Conservation (phyloP, 1,140 invertebrate genomes). For the Drosophila chauvacae region DNA sequence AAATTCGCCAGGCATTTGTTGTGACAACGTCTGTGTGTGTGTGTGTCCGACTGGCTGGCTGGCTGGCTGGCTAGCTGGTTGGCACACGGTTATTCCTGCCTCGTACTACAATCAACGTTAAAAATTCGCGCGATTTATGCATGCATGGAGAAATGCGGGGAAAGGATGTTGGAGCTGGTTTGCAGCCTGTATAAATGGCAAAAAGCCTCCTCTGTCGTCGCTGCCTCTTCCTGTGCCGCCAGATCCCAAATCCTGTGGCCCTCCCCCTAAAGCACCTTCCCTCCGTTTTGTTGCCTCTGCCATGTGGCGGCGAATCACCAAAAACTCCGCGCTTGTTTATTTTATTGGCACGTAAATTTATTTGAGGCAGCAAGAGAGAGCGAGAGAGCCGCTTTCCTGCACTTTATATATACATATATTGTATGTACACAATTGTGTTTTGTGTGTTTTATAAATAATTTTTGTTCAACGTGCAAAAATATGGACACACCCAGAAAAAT, state of each 20-base stretch:
- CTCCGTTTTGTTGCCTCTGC: slow-evolving; percentile 32
- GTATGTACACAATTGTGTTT: slow-evolving; percentile 52
- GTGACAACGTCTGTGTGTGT: slow-evolving; percentile 73
- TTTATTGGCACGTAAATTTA: slow-evolving; percentile 83
- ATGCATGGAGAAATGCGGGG: slow-evolving; percentile 59
- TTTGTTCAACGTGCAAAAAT: slow-evolving; percentile 57
- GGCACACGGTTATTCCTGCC: slow-evolving; percentile 70
- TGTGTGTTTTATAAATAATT: slow-evolving; percentile 76
- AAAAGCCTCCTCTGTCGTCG: slow-evolving; percentile 43
- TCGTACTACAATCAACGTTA: slow-evolving; percentile 74
- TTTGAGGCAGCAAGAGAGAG: slow-evolving; percentile 31
- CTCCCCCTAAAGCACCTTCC: background rate
- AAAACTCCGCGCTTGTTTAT: slow-evolving; percentile 78
- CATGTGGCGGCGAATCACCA: slow-evolving; percentile 61
- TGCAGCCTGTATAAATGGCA: slow-evolving; percentile 45
- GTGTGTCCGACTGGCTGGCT: slow-evolving; percentile 24
- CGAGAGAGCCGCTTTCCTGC: slow-evolving; percentile 27
- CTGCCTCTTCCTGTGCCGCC: slow-evolving; percentile 45
- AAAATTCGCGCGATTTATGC: slow-evolving; percentile 81
- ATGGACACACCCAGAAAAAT: slow-evolving; percentile 59
- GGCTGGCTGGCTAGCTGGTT: slow-evolving; percentile 9
- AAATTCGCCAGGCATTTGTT: slow-evolving; percentile 74
- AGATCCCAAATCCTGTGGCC: background rate
- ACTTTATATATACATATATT: slow-evolving; percentile 46
- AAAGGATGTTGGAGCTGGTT: slow-evolving; percentile 14